Percentiles rank a stretch among this genome's conserved stretches.
Conservation (phyloP, 2,888 invertebrate species). For the Ashinkailepas kermadecensis region DNA sequence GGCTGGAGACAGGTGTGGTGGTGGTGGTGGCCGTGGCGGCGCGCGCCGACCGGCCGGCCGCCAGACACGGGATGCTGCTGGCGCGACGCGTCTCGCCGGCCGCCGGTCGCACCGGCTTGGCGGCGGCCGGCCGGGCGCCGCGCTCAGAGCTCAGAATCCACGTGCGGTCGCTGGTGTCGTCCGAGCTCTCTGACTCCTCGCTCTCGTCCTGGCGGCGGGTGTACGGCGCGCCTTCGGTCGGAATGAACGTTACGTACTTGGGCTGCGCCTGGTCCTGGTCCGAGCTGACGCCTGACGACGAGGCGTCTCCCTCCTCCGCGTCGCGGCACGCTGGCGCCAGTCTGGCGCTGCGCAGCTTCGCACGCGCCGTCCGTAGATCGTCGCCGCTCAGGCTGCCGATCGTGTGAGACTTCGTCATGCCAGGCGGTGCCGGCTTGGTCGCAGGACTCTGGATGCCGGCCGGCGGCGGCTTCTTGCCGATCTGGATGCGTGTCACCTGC, state of each 20-base stretch:
- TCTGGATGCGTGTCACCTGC: constrained; percentile 26
- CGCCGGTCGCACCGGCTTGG: constrained; percentile 38
- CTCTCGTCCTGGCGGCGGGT: constrained; percentile 32
- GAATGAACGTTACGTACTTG: constrained; percentile 40
- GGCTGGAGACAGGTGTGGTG: constrained; percentile 17
- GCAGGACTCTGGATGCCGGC: background rate
- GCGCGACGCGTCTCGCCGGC: constrained; percentile 45
- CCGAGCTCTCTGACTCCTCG: constrained; percentile 35
- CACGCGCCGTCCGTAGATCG: constrained; percentile 17
- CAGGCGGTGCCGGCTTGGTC: background rate
- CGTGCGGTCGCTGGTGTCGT: constrained; percentile 35
- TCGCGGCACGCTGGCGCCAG: constrained; percentile 77
- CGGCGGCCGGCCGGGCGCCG: constrained; percentile 26
- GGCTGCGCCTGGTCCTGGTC: constrained; percentile 56
- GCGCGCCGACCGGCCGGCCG: background rate
- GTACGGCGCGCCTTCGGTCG: constrained; percentile 39
- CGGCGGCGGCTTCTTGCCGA: background rate
- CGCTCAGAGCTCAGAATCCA: constrained; percentile 34
- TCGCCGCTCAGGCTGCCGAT: background rate
- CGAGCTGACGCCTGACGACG: constrained; percentile 78
- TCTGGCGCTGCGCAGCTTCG: constrained; percentile 73
- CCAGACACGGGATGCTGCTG: constrained; percentile 38
- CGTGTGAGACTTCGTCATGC: constrained; percentile 9
- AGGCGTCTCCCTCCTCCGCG: constrained; percentile 69
- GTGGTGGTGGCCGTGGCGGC: background rate